Evolutionary conservation across 2,888 invertebrate species (phyloP), one percentile per base, ranked within the genome.

Genomic region (Noctua janthina): DNA sequence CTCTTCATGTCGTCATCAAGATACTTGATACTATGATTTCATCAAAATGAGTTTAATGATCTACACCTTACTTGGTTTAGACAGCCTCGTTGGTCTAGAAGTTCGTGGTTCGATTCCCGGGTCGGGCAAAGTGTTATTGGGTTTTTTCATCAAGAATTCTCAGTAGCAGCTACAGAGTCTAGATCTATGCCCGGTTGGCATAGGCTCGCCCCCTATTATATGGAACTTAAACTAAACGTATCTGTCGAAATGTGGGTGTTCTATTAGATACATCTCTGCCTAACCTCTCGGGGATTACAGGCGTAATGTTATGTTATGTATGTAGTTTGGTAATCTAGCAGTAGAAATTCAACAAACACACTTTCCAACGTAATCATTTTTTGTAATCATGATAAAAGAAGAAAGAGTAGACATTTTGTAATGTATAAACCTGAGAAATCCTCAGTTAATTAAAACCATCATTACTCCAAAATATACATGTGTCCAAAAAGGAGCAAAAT

Each of bases 401-500:
- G 35, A 6, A 7, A 10, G 7, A 23, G 13, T 35, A 62, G 8
- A 49, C 1, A 59, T 70, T 54, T 5, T 66, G 35, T 39, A 64
- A 20, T 54, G 7, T 43, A 17, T 56, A 73, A 84, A 66, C 39
- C 35, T 10, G 13, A 64, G 8, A 54, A 73, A 82, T 35, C 51
- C 11, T 8, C 13, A 66, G 20, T n/a, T 82, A 76, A 80, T 85
- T 76, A 81, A 78, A 80, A 72, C 20, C 35, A 15, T 76, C 49
- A 35, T 54, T 72, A 64, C 59, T 62, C 43, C 39, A 72, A 78
- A 83, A 75, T 74, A 78, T 76, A 72, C 70, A 74, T 46, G 73
- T 72, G 69, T 79, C 75, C 70, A 49, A 76, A 80, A 74, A 79
- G 3, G 11, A 67, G 29, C 75, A 66, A 81, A 79, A 85, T 70